Evolutionary conservation across 2,797 vertebrate species (phyloP), one percentile per base, ranked within the genome.

Genomic region (Perdix hodgsoniae): DNA sequence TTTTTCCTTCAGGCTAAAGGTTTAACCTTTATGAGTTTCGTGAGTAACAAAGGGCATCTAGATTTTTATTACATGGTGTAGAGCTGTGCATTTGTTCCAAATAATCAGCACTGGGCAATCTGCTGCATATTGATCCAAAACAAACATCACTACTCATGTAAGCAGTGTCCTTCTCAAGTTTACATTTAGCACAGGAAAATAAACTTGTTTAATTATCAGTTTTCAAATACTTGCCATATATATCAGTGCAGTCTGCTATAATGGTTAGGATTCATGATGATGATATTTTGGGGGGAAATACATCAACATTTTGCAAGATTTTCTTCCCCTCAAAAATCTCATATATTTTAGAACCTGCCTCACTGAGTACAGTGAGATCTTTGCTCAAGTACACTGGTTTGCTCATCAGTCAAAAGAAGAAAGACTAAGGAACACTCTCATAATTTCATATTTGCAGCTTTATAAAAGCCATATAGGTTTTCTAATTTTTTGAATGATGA

Each of bases 1-100:
- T 87, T 87, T 82, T 50, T 60, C 90, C 88, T 93, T 87, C 67
- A 65, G 94, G 94, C 89, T 92, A 85, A 92, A 96, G 67, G 35
- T 83, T 93, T 94, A 94, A 97, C 76, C 63, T 96, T 97, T 88
- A 79, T 82, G 76, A 89, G 56, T 92, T 95, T 85, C 87, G 92
- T 27, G 82, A 93, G 66, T 76, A 90, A 74, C 76, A 90, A 96
- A 92, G 73, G 64, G 54, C 89, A 95, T 71, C n/a, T 88, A 85
- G 88, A 82, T 95, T 96, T 93, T 88, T 96, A 90, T 88, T 57
- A 88, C 88, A 69, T 40, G 29, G 54, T 75, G 79, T 78, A 86
- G 35, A 87, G 63, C 66, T 93, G 76, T 74, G 71, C 47, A 80
- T 91, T 89, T 84, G 52, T 91, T 95, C 93, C 76, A 94, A 97